Evolutionary conservation across 2,888 invertebrate species (phyloP).

Genomic region (Drosophila ustulata): DNA sequence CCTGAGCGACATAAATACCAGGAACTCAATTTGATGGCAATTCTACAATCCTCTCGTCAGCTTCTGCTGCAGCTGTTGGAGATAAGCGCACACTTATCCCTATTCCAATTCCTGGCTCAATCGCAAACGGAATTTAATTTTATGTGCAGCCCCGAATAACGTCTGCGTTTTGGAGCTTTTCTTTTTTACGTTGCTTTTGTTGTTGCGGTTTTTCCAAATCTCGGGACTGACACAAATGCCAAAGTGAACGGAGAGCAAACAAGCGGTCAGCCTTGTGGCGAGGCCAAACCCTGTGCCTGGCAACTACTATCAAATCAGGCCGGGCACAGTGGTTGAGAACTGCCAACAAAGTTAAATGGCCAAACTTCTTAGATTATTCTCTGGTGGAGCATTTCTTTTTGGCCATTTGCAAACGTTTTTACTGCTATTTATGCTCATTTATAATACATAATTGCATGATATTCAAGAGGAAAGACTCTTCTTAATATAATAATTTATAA

Average conservation of each 20-base stretch:
- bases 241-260: slow-evolving; percentile 19
- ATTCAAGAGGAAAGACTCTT: not conserved
- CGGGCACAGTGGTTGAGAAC: slow-evolving; percentile 6
- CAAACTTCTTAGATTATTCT: not conserved
- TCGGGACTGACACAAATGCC: slow-evolving; percentile 29
- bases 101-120: slow-evolving; percentile 1
- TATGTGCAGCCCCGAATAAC: slow-evolving; percentile 13
- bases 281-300: slow-evolving; percentile 16
- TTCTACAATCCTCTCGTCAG: slow-evolving; percentile 2
- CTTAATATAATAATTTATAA: not conserved
- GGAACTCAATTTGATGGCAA: slow-evolving; percentile 12
- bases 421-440: not conserved
- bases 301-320: slow-evolving; percentile 8
- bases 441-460: not conserved
- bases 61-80: not conserved
- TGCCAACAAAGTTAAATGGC: not conserved
- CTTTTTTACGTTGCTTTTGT: slow-evolving; percentile 1
- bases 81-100: slow-evolving; percentile 34
- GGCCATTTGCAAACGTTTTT: not conserved
- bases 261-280: slow-evolving; percentile 34
- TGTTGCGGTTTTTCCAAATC: slow-evolving; percentile 16
- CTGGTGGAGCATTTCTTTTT: not conserved
- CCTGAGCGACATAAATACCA: slow-evolving; percentile 10
- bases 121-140: slow-evolving; percentile 32
- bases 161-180: slow-evolving; percentile 6